phyloP scores from a whole-genome alignment of 2,797 vertebrate species.

The Parambassis ranga region DNA sequence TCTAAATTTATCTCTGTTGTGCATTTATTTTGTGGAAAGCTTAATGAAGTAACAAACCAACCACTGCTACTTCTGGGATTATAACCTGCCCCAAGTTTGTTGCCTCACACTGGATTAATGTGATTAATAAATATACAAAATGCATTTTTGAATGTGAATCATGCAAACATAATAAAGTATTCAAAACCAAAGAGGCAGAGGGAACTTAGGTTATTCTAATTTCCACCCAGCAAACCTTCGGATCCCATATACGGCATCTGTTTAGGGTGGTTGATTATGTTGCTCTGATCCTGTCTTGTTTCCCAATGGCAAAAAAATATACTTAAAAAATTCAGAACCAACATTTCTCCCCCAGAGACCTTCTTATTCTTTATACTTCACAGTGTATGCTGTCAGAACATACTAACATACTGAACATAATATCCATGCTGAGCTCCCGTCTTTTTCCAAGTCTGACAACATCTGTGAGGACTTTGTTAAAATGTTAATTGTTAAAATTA shows the following conservation, averaged over 20 bases:
- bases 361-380: neutral
- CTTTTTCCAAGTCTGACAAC: too few relatives aligned
- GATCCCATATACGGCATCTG: neutral
- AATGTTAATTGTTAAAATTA: too few relatives aligned
- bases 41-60: too few relatives aligned
- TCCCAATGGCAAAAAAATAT: conserved; percentile 3
- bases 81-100: neutral
- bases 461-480: too few relatives aligned
- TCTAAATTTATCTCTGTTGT: too few relatives aligned
- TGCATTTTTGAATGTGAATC: neutral
- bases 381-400: neutral
- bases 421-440: too few relatives aligned
- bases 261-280: neutral
- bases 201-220: neutral
- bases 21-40: too few relatives aligned
- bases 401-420: too few relatives aligned
- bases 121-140: neutral
- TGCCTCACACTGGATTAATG: neutral
- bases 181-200: neutral
- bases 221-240: neutral
- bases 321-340: conserved; percentile 11
- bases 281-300: neutral
- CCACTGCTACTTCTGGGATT: neutral
- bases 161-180: neutral
- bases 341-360: neutral